Evolutionary conservation across 2,113 vertebrate genomes (phyloP).

Genomic region (Anolis carolinensis): DNA sequence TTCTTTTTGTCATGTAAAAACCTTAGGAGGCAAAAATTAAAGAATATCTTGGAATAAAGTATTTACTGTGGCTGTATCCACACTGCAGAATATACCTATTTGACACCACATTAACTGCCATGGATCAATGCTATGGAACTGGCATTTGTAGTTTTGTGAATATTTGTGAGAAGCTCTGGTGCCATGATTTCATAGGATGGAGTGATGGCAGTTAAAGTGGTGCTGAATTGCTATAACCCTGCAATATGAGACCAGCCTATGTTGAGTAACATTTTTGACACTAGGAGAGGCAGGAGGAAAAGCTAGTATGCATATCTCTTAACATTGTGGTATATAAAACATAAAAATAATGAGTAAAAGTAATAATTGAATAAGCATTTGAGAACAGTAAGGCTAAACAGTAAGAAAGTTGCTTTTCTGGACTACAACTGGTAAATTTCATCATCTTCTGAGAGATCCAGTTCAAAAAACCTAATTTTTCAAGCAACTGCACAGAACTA

Average conservation of each 20-base stretch:
- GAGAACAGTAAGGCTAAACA: too few relatives aligned
- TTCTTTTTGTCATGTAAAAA: background rate
- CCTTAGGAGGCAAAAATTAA: background rate
- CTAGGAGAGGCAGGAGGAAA: background rate
- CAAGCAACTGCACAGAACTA: too few relatives aligned
- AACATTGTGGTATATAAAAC: background rate
- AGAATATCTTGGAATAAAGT: background rate
- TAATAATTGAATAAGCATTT: background rate
- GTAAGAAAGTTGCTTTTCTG: background rate
- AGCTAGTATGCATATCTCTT: background rate
- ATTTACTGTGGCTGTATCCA: background rate
- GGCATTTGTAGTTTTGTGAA: background rate
- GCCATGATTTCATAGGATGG: background rate
- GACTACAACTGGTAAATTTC: background rate
- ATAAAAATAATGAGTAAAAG: background rate
- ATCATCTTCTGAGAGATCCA: background rate
- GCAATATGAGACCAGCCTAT: too few relatives aligned
- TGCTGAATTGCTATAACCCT: too few relatives aligned
- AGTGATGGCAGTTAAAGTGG: too few relatives aligned
- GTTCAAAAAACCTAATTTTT: too few relatives aligned
- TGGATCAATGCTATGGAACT: too few relatives aligned
- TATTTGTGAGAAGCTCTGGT: background rate
- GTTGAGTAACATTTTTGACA: background rate
- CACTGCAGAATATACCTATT: too few relatives aligned
- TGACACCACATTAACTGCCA: too few relatives aligned